Conservation (phyloP, 2,888 invertebrate genomes). For the Stenodema calcarata region DNA sequence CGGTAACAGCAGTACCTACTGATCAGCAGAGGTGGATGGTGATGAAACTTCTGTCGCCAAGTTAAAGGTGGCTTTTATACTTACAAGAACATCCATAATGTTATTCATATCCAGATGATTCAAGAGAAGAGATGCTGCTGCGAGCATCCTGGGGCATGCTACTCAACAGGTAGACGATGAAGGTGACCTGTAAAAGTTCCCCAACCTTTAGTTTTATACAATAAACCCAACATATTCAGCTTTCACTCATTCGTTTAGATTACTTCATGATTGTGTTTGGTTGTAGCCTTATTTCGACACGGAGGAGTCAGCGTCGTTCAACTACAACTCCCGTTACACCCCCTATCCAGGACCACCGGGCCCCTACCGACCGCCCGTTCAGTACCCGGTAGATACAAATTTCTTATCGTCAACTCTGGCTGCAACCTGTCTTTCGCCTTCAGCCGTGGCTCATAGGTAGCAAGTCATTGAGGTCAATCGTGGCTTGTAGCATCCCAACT, state of each 20-base stretch:
- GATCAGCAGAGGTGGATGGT: no score
- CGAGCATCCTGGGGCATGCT: no score
- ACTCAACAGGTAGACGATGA: no score
- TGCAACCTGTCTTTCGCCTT: neutral
- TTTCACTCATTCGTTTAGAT: neutral
- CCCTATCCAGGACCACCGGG: constrained; percentile 8
- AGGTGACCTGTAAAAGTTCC: no score
- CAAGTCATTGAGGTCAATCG: neutral
- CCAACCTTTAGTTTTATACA: no score
- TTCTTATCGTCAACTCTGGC: neutral
- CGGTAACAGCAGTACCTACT: no score
- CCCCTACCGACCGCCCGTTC: neutral
- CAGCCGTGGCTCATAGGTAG: neutral
- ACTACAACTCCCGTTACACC: constrained; percentile 17
- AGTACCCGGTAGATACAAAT: constrained; percentile 24
- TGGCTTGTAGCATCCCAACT: neutral
- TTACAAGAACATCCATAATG: no score
- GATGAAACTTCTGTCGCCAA: no score
- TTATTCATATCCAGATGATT: no score
- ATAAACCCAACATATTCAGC: neutral
- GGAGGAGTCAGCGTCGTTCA: constrained; percentile 20
- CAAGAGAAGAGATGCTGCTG: no score
- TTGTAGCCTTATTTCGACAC: constrained; percentile 25
- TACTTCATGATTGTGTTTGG: neutral
- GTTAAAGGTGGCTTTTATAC: no score